Evolutionary conservation across 2,797 vertebrate genomes (phyloP).

Genomic region (Oceanodroma leucorhoa): DNA sequence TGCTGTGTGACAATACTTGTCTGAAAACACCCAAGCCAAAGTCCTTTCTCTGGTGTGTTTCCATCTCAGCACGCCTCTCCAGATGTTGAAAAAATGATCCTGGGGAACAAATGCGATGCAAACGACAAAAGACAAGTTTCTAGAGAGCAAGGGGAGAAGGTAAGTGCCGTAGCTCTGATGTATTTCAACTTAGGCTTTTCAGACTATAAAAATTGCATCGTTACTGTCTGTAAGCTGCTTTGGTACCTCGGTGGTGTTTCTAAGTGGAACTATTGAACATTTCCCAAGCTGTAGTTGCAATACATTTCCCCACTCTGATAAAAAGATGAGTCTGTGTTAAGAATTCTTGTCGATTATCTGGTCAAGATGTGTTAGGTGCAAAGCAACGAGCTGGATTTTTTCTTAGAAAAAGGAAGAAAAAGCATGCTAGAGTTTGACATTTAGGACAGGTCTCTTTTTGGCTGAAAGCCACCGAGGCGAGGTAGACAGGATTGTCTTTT

Average conservation of each 20-base stretch:
- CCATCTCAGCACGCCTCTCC: conserved; percentile 88
- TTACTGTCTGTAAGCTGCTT: rapidly evolving
- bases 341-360: neutral
- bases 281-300: rapidly evolving
- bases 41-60: neutral
- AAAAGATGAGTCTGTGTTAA: neutral
- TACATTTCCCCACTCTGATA: rapidly evolving
- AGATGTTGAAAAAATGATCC: conserved; percentile 97
- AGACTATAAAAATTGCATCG: rapidly evolving
- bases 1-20: rapidly evolving
- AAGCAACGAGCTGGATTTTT: rapidly evolving
- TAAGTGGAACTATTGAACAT: rapidly evolving
- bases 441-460: neutral
- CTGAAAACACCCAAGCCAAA: too few species aligned
- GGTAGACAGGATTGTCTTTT: neutral
- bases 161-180: neutral
- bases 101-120: conserved; percentile 98
- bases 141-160: conserved; percentile 94
- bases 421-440: rapidly evolving
- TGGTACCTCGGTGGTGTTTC: rapidly evolving
- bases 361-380: neutral
- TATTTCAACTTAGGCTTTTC: neutral
- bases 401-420: neutral
- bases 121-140: conserved; percentile 97
- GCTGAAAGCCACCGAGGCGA: neutral